A percentile compares a stretch with the other conserved stretches of the same genome.
Evolutionary conservation across 2,888 invertebrate species (phyloP).

Genomic region (Pristionchus exspectatus): DNA sequence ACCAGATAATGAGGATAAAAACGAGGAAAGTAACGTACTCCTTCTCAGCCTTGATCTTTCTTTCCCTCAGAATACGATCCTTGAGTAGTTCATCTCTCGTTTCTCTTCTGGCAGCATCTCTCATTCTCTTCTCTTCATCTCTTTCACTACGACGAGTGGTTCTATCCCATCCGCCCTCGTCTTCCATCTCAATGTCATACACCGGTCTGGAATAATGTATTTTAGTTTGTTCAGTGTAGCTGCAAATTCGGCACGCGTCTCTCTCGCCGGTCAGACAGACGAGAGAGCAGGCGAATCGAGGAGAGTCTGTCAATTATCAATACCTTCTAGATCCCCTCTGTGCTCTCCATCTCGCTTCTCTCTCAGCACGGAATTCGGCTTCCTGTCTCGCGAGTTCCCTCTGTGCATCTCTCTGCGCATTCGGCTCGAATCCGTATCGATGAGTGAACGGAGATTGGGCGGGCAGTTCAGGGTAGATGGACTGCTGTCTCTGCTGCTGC

Average conservation of each 20-base stretch:
- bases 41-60: not conserved
- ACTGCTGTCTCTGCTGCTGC: not conserved
- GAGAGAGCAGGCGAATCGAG: not conserved
- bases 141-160: too few species aligned
- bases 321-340: not conserved
- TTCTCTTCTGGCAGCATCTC: not conserved
- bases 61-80: not conserved
- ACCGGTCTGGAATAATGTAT: too few species aligned
- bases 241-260: too few species aligned
- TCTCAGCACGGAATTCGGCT: not conserved
- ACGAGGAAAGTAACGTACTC: not conserved
- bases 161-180: too few species aligned
- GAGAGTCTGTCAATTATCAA: too few species aligned
- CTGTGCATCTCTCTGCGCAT: not conserved
- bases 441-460: not conserved
- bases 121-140: not conserved
- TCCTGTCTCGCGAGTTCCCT: not conserved
- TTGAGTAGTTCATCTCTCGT: not conserved
- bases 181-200: too few species aligned
- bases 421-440: not conserved
- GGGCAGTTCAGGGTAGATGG: constrained; percentile 13
- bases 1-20: not conserved
- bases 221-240: too few species aligned
- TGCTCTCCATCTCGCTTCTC: constrained; percentile 1
- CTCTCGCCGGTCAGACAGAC: not conserved